Evolutionary conservation across 30 jellyfish, hydroid and myxozoan species (phyloP).

Genomic region (Nemopilema nomurai): DNA sequence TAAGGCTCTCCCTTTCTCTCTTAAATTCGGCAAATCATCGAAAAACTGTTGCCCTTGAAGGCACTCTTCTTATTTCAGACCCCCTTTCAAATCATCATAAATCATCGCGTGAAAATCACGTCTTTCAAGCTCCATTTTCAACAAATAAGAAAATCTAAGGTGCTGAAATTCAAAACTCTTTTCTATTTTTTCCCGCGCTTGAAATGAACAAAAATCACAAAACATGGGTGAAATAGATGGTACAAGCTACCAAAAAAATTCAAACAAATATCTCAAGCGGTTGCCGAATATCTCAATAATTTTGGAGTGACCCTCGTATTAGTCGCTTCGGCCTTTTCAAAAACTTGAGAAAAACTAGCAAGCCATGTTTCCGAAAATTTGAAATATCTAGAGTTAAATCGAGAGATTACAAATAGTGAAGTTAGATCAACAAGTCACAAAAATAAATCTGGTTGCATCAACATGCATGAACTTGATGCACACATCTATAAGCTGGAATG

Average conservation of each 20-base stretch:
- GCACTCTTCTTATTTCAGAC: neutral
- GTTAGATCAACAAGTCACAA: no score
- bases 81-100: neutral
- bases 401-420: no score
- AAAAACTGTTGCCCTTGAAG: constrained; percentile 40
- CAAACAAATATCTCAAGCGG: neutral
- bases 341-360: no score
- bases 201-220: neutral
- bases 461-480: no score
- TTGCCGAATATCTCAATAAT: neutral
- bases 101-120: neutral
- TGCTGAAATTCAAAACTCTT: neutral
- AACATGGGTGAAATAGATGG: neutral
- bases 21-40: constrained; percentile 39
- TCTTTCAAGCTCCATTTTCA: neutral
- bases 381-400: no score
- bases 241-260: neutral
- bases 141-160: neutral
- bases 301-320: no score
- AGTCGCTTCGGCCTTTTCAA: no score
- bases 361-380: no score
- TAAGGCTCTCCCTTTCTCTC: constrained; percentile 35
- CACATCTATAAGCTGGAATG: no score
- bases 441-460: no score
- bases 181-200: neutral